Base-by-base conservation (phyloP, 2,797 vertebrate genomes). In the Cyprinella venusta region DNA sequence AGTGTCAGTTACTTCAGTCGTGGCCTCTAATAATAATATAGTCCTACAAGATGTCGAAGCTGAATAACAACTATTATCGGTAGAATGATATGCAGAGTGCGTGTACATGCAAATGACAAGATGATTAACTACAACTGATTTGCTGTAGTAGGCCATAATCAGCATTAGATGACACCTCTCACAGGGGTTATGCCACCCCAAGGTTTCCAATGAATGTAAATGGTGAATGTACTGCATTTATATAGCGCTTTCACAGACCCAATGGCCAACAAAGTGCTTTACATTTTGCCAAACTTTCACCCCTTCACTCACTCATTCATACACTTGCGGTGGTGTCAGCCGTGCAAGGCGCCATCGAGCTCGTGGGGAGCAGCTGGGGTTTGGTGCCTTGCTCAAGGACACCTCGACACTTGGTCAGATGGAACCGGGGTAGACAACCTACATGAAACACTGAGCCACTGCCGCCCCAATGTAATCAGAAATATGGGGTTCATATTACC, bases 401-500 rank as follows among this genome's bases (percentile, higher is more conserved):
- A 38, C 38, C 38, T 38, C 38, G 38, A 38, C 38, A 38, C 38
- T 38, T 38, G 38, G 38, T 38, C 38, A 38, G 38, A 7, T 38
- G 38, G 38, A 38, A 38, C 7, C 38, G 38, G 7, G 7, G 38
- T 38, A 38, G 38, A 38, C 38, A 38, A 38, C 38, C 38, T 38
- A 38, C 38, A 38, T 38, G 38, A 38, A 38, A 7, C 38, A 38
- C 38, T 38, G 38, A 38, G 38, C 38, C 38, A 38, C 38, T 38
- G 38, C 38, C 7, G 7, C 38, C 38, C 33, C 33, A 33, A 33
- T 33, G 30, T 71, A 82, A 69, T 82, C 8, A 80, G 81, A 68
- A 42, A 82, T 56, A 3, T 26, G 10, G 9, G 19, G 18, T 67
- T 81, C n/a, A 78, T 12, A 86, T 77, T 90, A 95, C 95, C 94